Conservation (phyloP, 2,888 invertebrate species). For the Latrodectus hesperus region DNA sequence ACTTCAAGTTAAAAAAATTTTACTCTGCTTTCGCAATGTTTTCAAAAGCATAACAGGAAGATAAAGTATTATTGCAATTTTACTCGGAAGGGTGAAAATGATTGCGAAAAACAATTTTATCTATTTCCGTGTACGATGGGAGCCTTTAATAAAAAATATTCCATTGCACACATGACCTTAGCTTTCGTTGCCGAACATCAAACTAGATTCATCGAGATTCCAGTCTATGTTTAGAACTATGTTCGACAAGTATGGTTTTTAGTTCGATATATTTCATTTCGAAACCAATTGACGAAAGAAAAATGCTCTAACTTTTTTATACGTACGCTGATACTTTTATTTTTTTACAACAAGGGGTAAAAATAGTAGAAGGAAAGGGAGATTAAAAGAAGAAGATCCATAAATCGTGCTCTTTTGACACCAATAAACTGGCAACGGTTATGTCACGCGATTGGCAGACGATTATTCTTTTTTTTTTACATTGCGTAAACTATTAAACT, state of each 20-base stretch:
- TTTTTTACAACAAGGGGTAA: neutral
- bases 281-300: neutral
- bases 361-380: neutral
- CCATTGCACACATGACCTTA: neutral
- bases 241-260: neutral
- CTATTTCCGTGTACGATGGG: too few relatives aligned
- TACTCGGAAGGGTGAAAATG: too few relatives aligned
- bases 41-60: too few relatives aligned
- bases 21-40: too few relatives aligned
- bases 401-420: constrained; percentile 5
- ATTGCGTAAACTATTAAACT: constrained; percentile 2
- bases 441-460: constrained; percentile 5
- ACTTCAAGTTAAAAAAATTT: too few relatives aligned
- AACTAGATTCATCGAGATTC: neutral
- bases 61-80: too few relatives aligned
- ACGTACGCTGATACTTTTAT: neutral
- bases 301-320: neutral
- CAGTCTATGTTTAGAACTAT: neutral
- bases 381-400: neutral
- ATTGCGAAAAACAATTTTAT: too few relatives aligned
- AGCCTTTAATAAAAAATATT: too few relatives aligned
- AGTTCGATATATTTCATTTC: neutral
- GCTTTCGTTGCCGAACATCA: neutral
- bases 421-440: constrained; percentile 2
- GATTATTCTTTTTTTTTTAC: neutral